Evolutionary conservation across 2,113 vertebrate species (phyloP).

Genomic region (Hippocampus abdominalis): DNA sequence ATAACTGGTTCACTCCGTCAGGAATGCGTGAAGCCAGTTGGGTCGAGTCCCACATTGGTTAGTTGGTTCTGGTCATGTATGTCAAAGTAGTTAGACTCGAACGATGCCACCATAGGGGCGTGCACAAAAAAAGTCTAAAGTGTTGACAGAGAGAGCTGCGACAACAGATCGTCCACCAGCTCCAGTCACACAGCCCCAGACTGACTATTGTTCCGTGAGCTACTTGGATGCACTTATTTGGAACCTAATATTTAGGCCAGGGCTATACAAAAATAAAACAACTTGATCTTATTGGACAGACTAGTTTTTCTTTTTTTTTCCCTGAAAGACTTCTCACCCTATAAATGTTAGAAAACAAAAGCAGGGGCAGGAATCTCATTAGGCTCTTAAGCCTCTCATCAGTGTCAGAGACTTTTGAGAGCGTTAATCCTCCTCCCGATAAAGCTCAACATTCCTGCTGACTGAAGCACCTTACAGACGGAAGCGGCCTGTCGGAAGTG

Average conservation of each 20-base stretch:
- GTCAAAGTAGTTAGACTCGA: not conserved
- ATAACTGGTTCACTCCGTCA: not conserved
- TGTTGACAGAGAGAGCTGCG: not conserved
- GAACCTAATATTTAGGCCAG: not conserved
- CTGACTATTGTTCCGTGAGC: not conserved
- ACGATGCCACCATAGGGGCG: too few species aligned
- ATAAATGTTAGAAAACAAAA: conserved; percentile 14
- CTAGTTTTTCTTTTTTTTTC: not conserved
- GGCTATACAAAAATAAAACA: not conserved
- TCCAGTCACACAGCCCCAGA: not conserved
- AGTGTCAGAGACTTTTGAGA: conserved; percentile 29
- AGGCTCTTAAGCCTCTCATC: conserved; percentile 11
- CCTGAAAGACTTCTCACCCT: conserved; percentile 24
- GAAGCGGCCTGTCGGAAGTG: conserved; percentile 23
- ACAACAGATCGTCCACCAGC: not conserved
- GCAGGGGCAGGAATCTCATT: conserved; percentile 37
- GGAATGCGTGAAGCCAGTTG: not conserved
- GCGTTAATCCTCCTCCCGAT: conserved; percentile 37
- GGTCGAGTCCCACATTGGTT: not conserved
- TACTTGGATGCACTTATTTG: not conserved
- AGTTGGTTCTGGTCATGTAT: not conserved
- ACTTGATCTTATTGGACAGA: not conserved
- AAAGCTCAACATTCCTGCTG: conserved; percentile 28
- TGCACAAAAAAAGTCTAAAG: not conserved
- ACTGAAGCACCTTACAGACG: conserved; percentile 32